These are phyloP conservation scores for Ochropacha duplaris DNA, from an alignment of 2,888 invertebrate genomes.

Conservation along the genomic window DNA sequence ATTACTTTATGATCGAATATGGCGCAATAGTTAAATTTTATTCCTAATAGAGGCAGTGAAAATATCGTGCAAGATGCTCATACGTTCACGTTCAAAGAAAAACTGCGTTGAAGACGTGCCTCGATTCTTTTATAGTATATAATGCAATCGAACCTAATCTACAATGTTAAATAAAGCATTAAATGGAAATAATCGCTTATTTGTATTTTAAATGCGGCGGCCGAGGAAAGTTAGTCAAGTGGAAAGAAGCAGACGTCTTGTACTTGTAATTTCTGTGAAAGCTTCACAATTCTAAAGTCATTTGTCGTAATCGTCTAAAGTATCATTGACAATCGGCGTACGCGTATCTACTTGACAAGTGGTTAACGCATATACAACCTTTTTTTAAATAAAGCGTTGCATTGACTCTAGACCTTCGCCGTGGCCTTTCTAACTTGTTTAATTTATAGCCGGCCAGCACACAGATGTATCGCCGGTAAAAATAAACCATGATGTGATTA, in stretches of 20 bases:
- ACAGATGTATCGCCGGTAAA: conserved; percentile 45
- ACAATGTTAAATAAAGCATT: conserved; percentile 52
- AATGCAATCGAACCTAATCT: conserved; percentile 37
- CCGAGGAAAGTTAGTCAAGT: conserved; percentile 43
- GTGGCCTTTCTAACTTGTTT: conserved; percentile 65
- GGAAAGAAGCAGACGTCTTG: conserved; percentile 20
- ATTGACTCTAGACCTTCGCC: conserved; percentile 58
- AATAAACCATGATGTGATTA: conserved; percentile 61
- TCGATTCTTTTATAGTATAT: conserved; percentile 32
- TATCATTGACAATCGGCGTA: conserved; percentile 14
- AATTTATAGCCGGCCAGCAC: conserved; percentile 47
- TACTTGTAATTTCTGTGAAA: conserved; percentile 31
- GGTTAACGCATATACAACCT: not conserved
- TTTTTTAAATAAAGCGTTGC: conserved; percentile 19
- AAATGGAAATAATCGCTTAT: conserved; percentile 27
- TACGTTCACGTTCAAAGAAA: conserved; percentile 22
- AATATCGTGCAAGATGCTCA: not conserved
- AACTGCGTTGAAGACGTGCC: conserved; percentile 37
- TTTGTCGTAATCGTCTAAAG: conserved; percentile 7
- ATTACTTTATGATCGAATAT: not conserved
- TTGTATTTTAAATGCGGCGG: conserved; percentile 43
- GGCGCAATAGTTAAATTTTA: not conserved
- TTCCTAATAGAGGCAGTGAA: not conserved
- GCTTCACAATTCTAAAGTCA: conserved; percentile 23
- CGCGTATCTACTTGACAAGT: conserved; percentile 9